Percentiles rank a stretch among this genome's conserved stretches.
Evolutionary conservation across 2,797 vertebrate genomes (phyloP).

Genomic region (Takifugu rubripes): DNA sequence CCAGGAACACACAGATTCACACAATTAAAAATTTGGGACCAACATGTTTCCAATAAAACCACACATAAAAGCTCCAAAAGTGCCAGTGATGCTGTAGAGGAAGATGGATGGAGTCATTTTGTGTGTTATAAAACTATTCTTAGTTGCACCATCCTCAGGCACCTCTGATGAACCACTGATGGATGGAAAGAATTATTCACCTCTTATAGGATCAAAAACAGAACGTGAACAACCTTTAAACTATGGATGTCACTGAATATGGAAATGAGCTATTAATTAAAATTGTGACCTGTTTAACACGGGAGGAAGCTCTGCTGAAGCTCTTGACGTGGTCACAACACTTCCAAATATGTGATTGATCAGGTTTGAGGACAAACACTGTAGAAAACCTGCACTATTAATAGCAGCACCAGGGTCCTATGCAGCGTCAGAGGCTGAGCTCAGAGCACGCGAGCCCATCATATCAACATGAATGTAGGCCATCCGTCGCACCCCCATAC

Average conservation of each 20-base stretch:
- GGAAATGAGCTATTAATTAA: too few species aligned
- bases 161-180: too few species aligned
- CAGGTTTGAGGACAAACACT: slow-evolving; percentile 13
- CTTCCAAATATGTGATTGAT: neutral
- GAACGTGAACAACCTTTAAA: too few species aligned
- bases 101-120: too few species aligned
- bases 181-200: too few species aligned
- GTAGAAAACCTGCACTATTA: slow-evolving; percentile 28
- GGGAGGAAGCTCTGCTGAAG: neutral
- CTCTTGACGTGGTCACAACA: slow-evolving; percentile 4
- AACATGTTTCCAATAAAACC: too few species aligned
- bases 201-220: too few species aligned
- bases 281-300: slow-evolving; percentile 1
- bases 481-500: slow-evolving; percentile 22
- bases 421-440: slow-evolving; percentile 6
- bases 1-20: neutral
- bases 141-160: too few species aligned
- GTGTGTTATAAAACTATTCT: too few species aligned
- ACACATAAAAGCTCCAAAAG: too few species aligned
- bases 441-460: slow-evolving; percentile 20
- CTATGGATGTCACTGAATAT: too few species aligned
- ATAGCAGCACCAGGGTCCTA: slow-evolving; percentile 27
- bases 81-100: too few species aligned
- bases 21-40: neutral
- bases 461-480: slow-evolving; percentile 15